Conservation (phyloP, 2,888 invertebrate species). For the Papilio gigon region DNA sequence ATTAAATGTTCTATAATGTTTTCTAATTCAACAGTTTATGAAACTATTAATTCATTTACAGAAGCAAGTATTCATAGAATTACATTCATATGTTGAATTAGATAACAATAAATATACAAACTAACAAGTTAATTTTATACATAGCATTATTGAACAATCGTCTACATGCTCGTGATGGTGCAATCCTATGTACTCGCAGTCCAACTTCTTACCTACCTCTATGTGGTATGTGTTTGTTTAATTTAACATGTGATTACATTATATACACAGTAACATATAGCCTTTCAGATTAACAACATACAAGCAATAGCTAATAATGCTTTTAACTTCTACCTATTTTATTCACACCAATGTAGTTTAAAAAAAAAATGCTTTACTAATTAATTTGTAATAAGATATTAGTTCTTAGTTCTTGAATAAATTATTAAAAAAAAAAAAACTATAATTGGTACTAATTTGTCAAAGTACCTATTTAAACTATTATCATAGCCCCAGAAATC, state of each 20-base stretch:
- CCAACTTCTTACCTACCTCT: slow-evolving; percentile 66
- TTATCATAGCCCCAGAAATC: slow-evolving; percentile 39
- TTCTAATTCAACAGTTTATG: slow-evolving; percentile 57
- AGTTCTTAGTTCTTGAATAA: background rate
- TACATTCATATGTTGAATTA: slow-evolving; percentile 58
- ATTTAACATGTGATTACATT: slow-evolving; percentile 81
- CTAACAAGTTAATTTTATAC: slow-evolving; percentile 44
- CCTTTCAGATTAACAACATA: slow-evolving; percentile 80
- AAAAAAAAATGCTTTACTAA: background rate
- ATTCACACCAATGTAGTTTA: slow-evolving; percentile 52
- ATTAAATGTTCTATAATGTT: slow-evolving; percentile 50
- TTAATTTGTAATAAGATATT: slow-evolving; percentile 17
- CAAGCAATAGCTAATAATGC: slow-evolving; percentile 73
- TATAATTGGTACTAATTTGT: slow-evolving; percentile 22
- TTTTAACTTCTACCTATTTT: slow-evolving; percentile 47
- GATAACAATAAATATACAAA: slow-evolving; percentile 52
- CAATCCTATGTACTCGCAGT: slow-evolving; percentile 76
- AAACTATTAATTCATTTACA: background rate
- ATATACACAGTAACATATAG: slow-evolving; percentile 78
- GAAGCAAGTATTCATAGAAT: background rate
- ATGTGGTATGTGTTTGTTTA: slow-evolving; percentile 63
- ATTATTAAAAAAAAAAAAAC: background rate
- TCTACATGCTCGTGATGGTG: slow-evolving; percentile 79
- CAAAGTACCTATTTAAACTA: slow-evolving; percentile 31
- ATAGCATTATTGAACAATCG: slow-evolving; percentile 65